These are phyloP conservation scores for Andricus curvator DNA, from an alignment of 2,888 invertebrate genomes.

Conservation along the genomic window DNA sequence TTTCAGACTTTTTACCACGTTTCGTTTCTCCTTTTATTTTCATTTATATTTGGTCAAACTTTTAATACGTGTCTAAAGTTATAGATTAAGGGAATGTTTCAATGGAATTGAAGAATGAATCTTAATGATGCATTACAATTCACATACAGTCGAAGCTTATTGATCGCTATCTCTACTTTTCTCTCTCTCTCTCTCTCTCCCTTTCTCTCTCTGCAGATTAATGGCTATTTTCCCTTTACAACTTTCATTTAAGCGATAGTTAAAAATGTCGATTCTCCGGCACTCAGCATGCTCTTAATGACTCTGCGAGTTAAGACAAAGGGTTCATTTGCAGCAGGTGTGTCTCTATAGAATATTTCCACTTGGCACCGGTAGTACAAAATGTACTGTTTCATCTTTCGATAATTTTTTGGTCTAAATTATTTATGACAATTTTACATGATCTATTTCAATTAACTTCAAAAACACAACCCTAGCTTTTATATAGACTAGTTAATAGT, in stretches of 20 bases:
- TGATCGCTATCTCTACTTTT: conserved; percentile 52
- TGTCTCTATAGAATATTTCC: conserved; percentile 39
- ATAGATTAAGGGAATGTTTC: not conserved
- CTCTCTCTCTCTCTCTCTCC: conserved; percentile 15
- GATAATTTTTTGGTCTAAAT: not conserved
- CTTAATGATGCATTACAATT: conserved; percentile 10
- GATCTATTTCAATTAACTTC: too few relatives aligned
- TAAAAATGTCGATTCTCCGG: conserved; percentile 31
- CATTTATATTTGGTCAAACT: not conserved
- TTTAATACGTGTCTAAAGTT: too few relatives aligned
- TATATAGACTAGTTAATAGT: too few relatives aligned
- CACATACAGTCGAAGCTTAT: conserved; percentile 5
- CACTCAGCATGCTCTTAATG: conserved; percentile 63
- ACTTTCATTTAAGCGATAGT: conserved; percentile 33
- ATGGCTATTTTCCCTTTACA: conserved; percentile 29
- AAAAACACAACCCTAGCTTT: too few relatives aligned
- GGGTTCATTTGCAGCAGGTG: conserved; percentile 70
- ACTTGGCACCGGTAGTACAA: not conserved
- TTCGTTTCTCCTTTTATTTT: not conserved
- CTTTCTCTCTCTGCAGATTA: conserved; percentile 45
- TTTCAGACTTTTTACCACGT: not conserved
- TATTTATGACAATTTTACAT: not conserved
- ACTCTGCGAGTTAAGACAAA: conserved; percentile 68
- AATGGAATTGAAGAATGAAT: not conserved
- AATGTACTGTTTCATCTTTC: not conserved